Evolutionary conservation across 2,888 invertebrate genomes (phyloP), one percentile per base, ranked within the genome.

Genomic region (Microchrysa polita): DNA sequence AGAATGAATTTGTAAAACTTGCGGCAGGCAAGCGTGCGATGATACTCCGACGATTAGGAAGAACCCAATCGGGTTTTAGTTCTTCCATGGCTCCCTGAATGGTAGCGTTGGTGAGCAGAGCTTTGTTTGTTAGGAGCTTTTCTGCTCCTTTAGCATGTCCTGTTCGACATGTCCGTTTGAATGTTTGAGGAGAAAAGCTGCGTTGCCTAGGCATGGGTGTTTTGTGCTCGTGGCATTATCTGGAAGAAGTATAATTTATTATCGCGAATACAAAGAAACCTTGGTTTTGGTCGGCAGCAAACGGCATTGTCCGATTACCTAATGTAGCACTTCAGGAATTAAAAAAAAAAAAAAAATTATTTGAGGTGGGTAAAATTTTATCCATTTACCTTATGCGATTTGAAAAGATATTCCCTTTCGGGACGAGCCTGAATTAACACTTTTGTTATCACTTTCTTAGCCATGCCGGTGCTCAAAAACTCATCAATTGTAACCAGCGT

Each of bases 1-100:
- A 93, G 79, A 40, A 91, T 80, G 73, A 86, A 88, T 88, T 94
- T 95, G 82, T 94, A 96, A 80, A 95, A 90, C n/a, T 96, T 84
- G 5, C 91, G 88, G 73, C 91, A 86, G 0, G 94, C 92, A 9
- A 96, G 84, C 10, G 86, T 86, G 79, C 90, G 91, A 27, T 94
- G 88, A 79, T 91, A 94, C 42, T 85, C 85, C 0, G 92, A 89
- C 0, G 90, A 88, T 93, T 92, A 0, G 92, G 91, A 0, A 90
- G 86, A 16, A 87, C 82, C 14, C 87, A 85, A 73, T 90, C 89
- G 0, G 94, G 91, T 1, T 86, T 80, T 0, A 95, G 74, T 82
- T 95, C 92, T 0, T 84, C 79, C 1, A 93, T 79, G 0, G 89
- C 89, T 73, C 82, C 83, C 77, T 84, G 83, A 0, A 91, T 76